Conservation (phyloP, 2,888 invertebrate species). For the Cybosia mesomella region DNA sequence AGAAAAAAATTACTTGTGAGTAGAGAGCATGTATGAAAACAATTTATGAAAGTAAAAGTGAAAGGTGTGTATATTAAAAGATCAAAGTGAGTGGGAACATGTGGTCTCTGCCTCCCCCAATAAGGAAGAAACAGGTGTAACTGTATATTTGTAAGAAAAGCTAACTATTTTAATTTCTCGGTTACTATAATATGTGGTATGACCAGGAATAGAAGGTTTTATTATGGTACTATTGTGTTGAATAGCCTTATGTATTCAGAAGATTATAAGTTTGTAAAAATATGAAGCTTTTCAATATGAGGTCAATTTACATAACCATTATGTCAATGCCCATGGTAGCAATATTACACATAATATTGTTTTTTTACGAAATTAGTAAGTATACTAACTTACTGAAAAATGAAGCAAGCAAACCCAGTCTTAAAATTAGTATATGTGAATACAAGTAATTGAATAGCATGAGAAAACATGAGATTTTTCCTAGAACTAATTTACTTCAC, state of each 20-base stretch:
- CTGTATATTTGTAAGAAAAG: too few species aligned
- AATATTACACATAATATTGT: background rate
- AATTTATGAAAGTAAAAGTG: too few species aligned
- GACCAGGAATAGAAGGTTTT: background rate
- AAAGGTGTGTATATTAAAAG: too few species aligned
- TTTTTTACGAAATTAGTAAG: background rate
- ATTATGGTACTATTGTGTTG: background rate
- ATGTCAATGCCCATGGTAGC: background rate
- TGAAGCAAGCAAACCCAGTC: background rate
- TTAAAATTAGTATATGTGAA: background rate
- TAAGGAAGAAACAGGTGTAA: too few species aligned
- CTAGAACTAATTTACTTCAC: slow-evolving; percentile 12
- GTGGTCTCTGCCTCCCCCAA: too few species aligned
- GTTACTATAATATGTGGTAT: background rate
- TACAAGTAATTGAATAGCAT: background rate
- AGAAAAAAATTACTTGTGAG: too few species aligned
- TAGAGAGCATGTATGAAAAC: too few species aligned
- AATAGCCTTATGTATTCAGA: background rate
- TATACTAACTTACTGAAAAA: background rate
- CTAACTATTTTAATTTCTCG: too few species aligned
- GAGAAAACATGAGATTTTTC: background rate
- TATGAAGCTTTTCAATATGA: background rate
- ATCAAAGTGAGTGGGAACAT: too few species aligned
- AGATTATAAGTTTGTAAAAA: background rate
- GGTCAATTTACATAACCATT: background rate